These are phyloP conservation scores for Pseudorasbora parva DNA, from an alignment of 2,113 vertebrate genomes.

Conservation along the genomic window DNA sequence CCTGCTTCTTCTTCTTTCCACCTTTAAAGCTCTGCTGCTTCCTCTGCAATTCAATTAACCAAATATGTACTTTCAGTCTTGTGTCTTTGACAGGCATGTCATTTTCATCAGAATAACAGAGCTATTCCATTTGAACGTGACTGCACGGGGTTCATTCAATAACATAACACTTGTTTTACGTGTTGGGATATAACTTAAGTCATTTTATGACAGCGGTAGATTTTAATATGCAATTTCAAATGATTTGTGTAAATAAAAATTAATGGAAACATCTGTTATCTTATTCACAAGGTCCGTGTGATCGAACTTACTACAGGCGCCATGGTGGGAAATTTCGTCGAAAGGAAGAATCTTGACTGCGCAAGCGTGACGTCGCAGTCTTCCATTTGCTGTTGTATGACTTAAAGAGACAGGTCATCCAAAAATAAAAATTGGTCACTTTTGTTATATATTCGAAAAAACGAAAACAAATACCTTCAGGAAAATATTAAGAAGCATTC, in stretches of 20 bases:
- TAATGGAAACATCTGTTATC: not conserved
- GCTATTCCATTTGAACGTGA: not conserved
- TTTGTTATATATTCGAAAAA: too few species aligned
- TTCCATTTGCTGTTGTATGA: slow-evolving; percentile 34
- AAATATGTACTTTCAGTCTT: not conserved
- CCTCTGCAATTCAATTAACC: slow-evolving; percentile 70
- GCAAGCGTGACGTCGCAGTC: slow-evolving; percentile 75
- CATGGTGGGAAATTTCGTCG: slow-evolving; percentile 80
- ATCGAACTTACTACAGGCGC: slow-evolving; percentile 84
- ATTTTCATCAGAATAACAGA: not conserved
- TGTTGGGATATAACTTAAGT: not conserved
- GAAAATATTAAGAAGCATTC: too few species aligned
- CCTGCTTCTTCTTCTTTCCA: slow-evolving; percentile 86
- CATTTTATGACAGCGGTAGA: not conserved
- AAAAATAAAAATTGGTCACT: too few species aligned
- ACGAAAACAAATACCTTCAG: too few species aligned
- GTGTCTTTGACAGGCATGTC: not conserved
- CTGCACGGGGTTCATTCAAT: not conserved
- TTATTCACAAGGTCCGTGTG: slow-evolving; percentile 11
- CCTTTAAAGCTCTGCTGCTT: slow-evolving; percentile 81
- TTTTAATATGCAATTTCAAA: not conserved
- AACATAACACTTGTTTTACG: not conserved
- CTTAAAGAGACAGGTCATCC: not conserved
- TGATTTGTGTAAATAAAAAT: not conserved
- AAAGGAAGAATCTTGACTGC: slow-evolving; percentile 77